Conservation (phyloP, 2,888 invertebrate genomes). For the Heteromyza rotundicornis region DNA sequence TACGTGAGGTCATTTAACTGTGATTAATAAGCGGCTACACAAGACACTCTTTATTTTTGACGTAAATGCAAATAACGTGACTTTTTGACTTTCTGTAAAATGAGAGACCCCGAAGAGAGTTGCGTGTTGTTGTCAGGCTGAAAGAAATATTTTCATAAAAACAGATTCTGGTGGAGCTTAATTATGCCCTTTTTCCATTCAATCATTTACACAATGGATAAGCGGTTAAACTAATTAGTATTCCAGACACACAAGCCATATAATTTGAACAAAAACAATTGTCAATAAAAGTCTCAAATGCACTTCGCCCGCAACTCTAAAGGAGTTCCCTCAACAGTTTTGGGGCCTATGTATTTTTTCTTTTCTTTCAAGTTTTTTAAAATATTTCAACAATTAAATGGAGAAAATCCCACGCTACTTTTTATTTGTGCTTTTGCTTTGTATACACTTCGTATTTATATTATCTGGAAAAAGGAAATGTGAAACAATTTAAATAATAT, state of each 20-base stretch:
- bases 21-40: conserved; percentile 12
- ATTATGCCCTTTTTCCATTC: conserved; percentile 16
- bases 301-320: too few relatives aligned
- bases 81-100: conserved; percentile 22
- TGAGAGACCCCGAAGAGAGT: neutral
- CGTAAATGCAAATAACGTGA: conserved; percentile 33
- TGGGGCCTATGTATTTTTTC: too few relatives aligned
- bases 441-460: neutral
- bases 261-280: conserved; percentile 23
- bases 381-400: neutral
- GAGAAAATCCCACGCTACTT: conserved; percentile 27
- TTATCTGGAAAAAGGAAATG: conserved; percentile 14
- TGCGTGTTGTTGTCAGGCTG: neutral
- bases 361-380: conserved; percentile 13
- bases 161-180: conserved; percentile 12
- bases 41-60: conserved; percentile 22
- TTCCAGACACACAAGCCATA: conserved; percentile 15
- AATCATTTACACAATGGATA: conserved; percentile 13
- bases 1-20: conserved; percentile 33
- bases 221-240: neutral
- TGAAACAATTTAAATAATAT: conserved; percentile 18
- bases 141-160: too few relatives aligned
- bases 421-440: neutral
- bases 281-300: neutral
- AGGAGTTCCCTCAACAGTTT: too few relatives aligned